These are phyloP conservation scores for Microtus obscurus DNA, from an alignment of 2,797 vertebrate species.

Conservation along the genomic window DNA sequence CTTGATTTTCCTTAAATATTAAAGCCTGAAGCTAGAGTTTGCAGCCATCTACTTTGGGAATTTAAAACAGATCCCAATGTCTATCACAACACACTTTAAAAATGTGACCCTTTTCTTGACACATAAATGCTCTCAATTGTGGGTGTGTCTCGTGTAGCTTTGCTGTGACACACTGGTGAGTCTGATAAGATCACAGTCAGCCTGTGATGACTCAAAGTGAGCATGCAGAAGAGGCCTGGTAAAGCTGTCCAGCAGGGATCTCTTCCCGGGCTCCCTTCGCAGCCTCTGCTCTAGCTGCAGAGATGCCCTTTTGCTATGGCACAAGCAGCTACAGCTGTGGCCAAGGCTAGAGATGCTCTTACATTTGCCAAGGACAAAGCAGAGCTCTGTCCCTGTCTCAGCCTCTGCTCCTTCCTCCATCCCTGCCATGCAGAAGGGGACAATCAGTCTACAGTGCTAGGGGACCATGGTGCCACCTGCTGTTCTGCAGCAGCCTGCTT, in stretches of 20 bases:
- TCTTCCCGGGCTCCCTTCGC: neutral
- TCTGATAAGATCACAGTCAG: neutral
- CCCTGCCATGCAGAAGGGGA: neutral
- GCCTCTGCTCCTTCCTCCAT: neutral
- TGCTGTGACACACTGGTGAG: fast-evolving
- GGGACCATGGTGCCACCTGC: no score
- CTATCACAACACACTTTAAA: neutral
- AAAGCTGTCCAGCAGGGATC: neutral
- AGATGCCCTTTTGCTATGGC: neutral
- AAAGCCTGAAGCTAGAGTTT: neutral
- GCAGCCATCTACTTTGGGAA: neutral
- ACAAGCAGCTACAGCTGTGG: neutral
- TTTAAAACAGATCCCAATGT: neutral
- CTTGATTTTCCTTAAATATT: neutral
- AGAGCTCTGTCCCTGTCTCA: neutral
- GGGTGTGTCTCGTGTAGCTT: neutral
- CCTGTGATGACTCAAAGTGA: neutral
- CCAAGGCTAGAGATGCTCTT: neutral
- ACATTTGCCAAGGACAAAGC: neutral
- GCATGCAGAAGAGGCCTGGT: neutral
- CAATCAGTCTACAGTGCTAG: neutral
- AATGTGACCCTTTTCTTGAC: neutral
- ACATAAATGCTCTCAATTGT: neutral
- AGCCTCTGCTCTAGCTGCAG: neutral
- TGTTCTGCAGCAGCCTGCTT: neutral